Percentiles rank a stretch among this genome's conserved stretches.
These are phyloP conservation scores for Linepithema humile DNA, from an alignment of 1,140 invertebrate genomes.

Conservation along the genomic window DNA sequence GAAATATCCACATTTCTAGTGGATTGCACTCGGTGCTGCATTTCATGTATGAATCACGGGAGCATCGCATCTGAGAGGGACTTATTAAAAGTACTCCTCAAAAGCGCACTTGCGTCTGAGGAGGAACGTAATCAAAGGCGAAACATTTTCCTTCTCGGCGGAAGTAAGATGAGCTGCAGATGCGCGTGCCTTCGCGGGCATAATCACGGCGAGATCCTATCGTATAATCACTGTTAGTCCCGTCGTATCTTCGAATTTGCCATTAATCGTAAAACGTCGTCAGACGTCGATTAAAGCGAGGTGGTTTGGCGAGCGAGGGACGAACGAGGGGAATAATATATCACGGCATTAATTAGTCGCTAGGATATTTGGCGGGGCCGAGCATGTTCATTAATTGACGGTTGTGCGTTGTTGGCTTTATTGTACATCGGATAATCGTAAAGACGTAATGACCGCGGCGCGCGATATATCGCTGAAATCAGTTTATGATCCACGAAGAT, in stretches of 20 bases:
- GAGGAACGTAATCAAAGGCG: conserved; percentile 27
- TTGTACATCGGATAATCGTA: conserved; percentile 42
- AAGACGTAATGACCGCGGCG: conserved; percentile 31
- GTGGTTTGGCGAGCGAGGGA: no score
- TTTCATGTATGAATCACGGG: conserved; percentile 9
- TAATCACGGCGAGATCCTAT: conserved; percentile 17
- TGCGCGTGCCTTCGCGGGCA: neutral
- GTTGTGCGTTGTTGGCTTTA: conserved; percentile 6
- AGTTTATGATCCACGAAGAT: conserved; percentile 56
- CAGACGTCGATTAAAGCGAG: conserved; percentile 15
- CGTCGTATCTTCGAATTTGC: conserved; percentile 4
- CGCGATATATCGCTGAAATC: conserved; percentile 1
- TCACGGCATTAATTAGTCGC: conserved; percentile 20
- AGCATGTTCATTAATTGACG: conserved; percentile 37
- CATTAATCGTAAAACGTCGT: conserved; percentile 20
- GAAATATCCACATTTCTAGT: conserved; percentile 15
- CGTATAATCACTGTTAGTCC: no score
- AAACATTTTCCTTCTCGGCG: neutral
- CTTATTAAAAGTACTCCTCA: conserved; percentile 49
- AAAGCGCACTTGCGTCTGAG: conserved; percentile 49
- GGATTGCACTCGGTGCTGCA: neutral
- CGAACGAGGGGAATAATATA: no score
- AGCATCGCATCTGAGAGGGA: neutral
- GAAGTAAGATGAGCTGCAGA: conserved; percentile 7
- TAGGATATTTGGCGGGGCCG: conserved; percentile 4